Conservation (phyloP, 2,797 vertebrate species). For the Neostethus bicornis region DNA sequence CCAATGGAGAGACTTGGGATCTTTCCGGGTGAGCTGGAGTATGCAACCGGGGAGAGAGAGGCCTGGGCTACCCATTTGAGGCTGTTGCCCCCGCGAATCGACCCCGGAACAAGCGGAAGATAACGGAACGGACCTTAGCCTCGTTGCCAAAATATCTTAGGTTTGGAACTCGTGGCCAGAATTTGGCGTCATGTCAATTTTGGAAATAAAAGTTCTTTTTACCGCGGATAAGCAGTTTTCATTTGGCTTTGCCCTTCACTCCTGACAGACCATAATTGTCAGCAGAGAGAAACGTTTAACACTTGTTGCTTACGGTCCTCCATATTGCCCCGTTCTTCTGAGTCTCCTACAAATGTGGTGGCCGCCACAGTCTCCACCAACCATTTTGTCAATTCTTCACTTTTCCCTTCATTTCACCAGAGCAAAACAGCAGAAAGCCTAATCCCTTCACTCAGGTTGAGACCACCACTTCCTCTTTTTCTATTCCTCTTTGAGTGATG, state of each 20-base stretch:
- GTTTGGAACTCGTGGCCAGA: no score
- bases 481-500: conserved; percentile 61
- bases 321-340: conserved; percentile 39
- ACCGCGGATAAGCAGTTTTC: conserved; percentile 35
- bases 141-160: no score
- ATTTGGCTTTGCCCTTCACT: conserved; percentile 25
- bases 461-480: conserved; percentile 48
- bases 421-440: conserved; percentile 48
- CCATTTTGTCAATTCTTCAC: conserved; percentile 23
- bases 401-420: conserved; percentile 15
- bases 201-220: conserved; percentile 32
- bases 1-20: no score
- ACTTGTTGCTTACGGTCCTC: conserved; percentile 39
- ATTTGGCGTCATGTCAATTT: no score
- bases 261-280: conserved; percentile 60
- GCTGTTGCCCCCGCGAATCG: no score
- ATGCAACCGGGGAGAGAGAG: no score
- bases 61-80: no score
- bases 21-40: no score
- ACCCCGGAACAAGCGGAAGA: no score
- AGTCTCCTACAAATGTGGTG: conserved; percentile 28
- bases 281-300: conserved; percentile 39
- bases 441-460: conserved; percentile 55
- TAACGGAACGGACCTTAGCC: no score
- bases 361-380: conserved; percentile 23